Base-by-base conservation (phyloP, 2,113 vertebrate genomes). In the Ancistrus triradiatus region DNA sequence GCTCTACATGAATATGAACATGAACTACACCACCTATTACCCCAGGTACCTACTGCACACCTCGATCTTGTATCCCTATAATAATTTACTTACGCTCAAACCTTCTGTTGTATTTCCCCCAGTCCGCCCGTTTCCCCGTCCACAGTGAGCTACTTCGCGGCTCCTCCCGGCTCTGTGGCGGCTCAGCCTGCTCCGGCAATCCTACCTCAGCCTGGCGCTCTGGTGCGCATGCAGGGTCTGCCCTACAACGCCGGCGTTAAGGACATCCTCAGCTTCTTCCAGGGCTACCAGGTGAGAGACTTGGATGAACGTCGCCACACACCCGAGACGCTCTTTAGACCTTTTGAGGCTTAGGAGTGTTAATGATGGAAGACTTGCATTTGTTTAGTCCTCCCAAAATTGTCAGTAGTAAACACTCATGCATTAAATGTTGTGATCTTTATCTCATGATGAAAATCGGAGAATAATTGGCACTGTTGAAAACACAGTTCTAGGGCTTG, bases 1-100 rank as follows among this genome's bases (percentile, higher is more conserved):
- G 64, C 90, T 98, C 42, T 98, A 95, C 52, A 89, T 90, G 89
- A 89, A 88, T 58, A 88, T 88, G 87, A 88, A 87, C 77, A 96
- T 98, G 95, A 98, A 97, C 81, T 98, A 98, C 84, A 98, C 95
- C 0, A 89, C 95, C 9, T 98, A 96, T 77, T 98, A 98, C 59
- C 95, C 95, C 81, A 98, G 95, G 95, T 98, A 81, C 51, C 43
- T 15, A 0, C 51, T n/a, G 37, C n/a, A 15, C 19, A 31, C 40
- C n/a, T 48, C 8, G 5, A 2, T 31, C 10, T 56, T 1, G 44
- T 28, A 13, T 37, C 38, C 1, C 27, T 31, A 31, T 31, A 42
- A 42, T n/a, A 38, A n/a, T 42, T 42, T 42, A 42, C 3, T 42
- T 14, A 42, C 14, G 6, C 4, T 2, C 10, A 15, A 5, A 18